Conservation (phyloP, 2,113 vertebrate genomes). For the Hydrochoerus hydrochaeris region DNA sequence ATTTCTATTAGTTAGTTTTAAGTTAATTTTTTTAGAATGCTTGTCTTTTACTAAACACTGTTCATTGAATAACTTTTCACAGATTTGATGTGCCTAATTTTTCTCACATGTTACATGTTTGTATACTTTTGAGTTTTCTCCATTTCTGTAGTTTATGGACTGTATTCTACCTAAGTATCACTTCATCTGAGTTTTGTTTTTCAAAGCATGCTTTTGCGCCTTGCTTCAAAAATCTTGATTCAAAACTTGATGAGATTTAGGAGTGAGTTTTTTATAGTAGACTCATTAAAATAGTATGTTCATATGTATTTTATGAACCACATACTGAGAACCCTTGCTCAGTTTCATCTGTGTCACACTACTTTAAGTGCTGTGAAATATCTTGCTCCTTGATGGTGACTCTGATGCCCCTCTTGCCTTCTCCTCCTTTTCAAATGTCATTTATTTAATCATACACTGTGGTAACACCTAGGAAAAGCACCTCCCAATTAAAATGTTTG, state of each 20-base stretch:
- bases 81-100: neutral
- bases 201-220: neutral
- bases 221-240: neutral
- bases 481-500: neutral
- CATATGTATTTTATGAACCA: neutral
- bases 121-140: neutral
- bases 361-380: neutral
- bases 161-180: neutral
- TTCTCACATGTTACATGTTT: neutral
- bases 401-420: neutral
- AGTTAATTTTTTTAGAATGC: neutral
- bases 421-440: neutral
- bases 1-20: slow-evolving; percentile 12
- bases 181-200: neutral
- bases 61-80: neutral
- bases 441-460: neutral
- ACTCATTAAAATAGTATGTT: neutral
- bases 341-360: neutral
- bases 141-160: neutral
- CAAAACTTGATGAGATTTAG: neutral
- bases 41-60: neutral
- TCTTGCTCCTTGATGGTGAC: neutral
- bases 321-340: neutral
- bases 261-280: neutral
- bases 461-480: neutral